Evolutionary conservation across 1,140 invertebrate genomes (phyloP).

Genomic region (Rhopalosiphum maidis): DNA sequence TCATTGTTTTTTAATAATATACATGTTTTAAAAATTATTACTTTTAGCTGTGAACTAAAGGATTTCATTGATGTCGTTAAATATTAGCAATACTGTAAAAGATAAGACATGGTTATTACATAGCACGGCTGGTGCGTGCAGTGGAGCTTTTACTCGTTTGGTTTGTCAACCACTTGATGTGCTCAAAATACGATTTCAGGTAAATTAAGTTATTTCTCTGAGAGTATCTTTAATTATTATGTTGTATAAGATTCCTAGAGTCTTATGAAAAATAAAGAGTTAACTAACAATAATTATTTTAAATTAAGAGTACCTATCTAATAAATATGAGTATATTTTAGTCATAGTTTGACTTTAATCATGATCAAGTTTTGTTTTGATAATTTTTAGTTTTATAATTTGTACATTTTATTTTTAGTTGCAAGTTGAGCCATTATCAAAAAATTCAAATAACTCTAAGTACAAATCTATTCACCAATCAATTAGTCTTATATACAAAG

Average conservation of each 20-base stretch:
- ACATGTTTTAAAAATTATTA: background rate
- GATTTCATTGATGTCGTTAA: background rate
- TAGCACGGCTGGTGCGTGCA: conserved; percentile 73
- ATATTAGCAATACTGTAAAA: background rate
- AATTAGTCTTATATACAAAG: conserved; percentile 74
- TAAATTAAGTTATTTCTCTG: conserved; percentile 61
- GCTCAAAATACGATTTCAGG: conserved; percentile 95
- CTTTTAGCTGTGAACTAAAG: background rate
- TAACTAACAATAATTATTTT: background rate
- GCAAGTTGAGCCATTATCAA: conserved; percentile 88
- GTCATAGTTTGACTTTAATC: background rate
- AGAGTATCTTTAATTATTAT: background rate
- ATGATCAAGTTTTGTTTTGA: background rate
- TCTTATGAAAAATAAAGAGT: background rate
- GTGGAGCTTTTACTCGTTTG: conserved; percentile 81
- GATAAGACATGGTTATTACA: background rate
- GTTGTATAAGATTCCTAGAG: background rate
- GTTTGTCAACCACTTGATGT: conserved; percentile 91
- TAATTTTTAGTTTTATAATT: background rate
- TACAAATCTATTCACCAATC: conserved; percentile 86
- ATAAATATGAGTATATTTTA: background rate
- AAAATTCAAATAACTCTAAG: conserved; percentile 70
- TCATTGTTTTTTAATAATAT: background rate
- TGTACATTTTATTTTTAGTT: conserved; percentile 67
- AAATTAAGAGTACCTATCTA: background rate